Conservation (phyloP, 35 echinoderm and acorn worm species). For the Ophioderma brevispina region DNA sequence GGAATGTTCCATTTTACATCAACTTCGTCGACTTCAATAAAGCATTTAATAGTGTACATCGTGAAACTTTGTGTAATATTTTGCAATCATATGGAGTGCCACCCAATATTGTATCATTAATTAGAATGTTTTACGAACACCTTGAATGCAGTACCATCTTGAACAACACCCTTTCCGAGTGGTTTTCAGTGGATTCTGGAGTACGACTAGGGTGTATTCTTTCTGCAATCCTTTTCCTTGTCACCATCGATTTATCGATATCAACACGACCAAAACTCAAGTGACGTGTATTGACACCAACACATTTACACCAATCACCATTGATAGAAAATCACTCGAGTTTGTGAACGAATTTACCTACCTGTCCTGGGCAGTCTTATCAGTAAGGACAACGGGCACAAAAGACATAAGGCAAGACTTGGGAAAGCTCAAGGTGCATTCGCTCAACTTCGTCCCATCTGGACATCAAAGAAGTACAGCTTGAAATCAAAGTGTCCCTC, state of each 20-base stretch:
- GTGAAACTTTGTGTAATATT: constrained; percentile 2
- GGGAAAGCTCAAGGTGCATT: neutral
- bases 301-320: neutral
- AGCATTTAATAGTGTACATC: too few relatives aligned
- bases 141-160: neutral
- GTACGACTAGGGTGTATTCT: constrained; percentile 28
- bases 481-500: neutral
- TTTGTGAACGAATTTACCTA: neutral
- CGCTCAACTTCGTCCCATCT: neutral
- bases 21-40: neutral
- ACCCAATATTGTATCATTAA: neutral
- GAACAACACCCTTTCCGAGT: neutral
- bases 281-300: constrained; percentile 9
- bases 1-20: neutral
- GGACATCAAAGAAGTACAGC: neutral
- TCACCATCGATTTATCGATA: constrained; percentile 9
- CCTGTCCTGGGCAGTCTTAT: neutral
- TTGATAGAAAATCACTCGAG: neutral
- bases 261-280: neutral
- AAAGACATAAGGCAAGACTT: neutral
- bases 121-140: neutral
- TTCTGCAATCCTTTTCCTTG: neutral
- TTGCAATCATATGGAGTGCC: constrained; percentile 1
- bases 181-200: constrained; percentile 8
- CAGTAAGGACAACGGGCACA: neutral